Conservation (phyloP, 2,113 vertebrate genomes). For the Hemiprocne comata region DNA sequence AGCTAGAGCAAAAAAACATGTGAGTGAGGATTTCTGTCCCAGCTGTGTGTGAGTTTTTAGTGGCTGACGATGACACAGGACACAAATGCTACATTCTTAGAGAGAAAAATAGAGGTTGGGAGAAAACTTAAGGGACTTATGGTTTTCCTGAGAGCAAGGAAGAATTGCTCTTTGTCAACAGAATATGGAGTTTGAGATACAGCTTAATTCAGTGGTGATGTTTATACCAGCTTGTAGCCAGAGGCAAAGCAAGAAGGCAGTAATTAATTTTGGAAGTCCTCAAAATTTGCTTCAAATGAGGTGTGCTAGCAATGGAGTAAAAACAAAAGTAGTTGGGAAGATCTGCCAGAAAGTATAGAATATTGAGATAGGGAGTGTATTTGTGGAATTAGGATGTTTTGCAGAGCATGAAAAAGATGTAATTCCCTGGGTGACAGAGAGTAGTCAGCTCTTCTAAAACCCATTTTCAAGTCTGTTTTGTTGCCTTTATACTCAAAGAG, state of each 20-base stretch:
- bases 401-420: neutral
- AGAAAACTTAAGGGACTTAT: neutral
- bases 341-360: neutral
- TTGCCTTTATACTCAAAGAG: conserved; percentile 9
- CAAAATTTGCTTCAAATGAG: conserved; percentile 39
- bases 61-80: neutral
- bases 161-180: neutral
- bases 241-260: conserved; percentile 38
- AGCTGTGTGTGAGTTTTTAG: neutral
- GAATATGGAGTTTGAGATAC: neutral
- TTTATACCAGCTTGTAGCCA: conserved; percentile 31
- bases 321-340: conserved; percentile 20
- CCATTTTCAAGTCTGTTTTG: neutral
- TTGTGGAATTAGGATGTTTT: conserved; percentile 30
- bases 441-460: conserved; percentile 18
- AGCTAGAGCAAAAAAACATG: neutral
- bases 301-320: neutral
- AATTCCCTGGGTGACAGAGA: neutral
- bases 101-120: neutral
- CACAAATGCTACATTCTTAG: neutral
- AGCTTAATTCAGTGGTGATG: neutral
- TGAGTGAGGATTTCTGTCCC: neutral
- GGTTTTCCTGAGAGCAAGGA: neutral
- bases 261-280: conserved; percentile 49
- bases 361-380: neutral